Base-by-base conservation (phyloP, 2,113 vertebrate species). In the Cyanoderma ruficeps region DNA sequence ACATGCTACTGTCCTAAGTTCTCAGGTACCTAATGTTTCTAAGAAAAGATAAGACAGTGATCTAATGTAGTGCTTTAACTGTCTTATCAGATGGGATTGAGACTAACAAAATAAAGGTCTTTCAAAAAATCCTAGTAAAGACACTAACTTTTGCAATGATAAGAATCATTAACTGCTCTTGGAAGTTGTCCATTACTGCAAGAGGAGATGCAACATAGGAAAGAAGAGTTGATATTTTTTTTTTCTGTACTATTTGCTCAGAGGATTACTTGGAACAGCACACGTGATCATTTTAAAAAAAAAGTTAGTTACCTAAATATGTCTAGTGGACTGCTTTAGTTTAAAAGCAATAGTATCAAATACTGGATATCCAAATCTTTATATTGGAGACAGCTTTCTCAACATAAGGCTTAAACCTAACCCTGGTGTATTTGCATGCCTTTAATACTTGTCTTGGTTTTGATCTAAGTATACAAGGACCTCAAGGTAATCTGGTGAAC, bases 221-320 rank as follows among this genome's bases (percentile, higher is more conserved):
- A 50, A 37, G 33, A 86, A 47, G 9, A 52, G 56, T 25, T 53
- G 13, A 4, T 41, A n/a, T 47, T 30, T 55, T 81, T 81, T 46
- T 55, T 57, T 64, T 14, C 33, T 67, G 15, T 57, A 20, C 15
- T 71, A 0, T 60, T 76, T 94, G 30, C 27, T 87, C 11, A 53
- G 35, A 39, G 23, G 53, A 61, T 35, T 84, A 37, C 22, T 74
- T 81, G 31, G 19, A 77, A 65, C 17, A 61, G 47, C 20, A 64
- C 23, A 53, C 0, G 0, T 30, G 30, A 68, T 72, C 18, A 9
- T 59, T 81, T 21, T 3, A 13, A 21, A n/a, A 20, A 23, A 49
- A 33, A 50, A 44, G 7, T 46, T 25, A 52, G 1, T 52, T 78
- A 44, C 35, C 20, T 83, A 42, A 75, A 49, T 17, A 37, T 19